Evolutionary conservation across 2,797 vertebrate genomes (phyloP), one percentile per base, ranked within the genome.

Genomic region (Xerus rutilus): DNA sequence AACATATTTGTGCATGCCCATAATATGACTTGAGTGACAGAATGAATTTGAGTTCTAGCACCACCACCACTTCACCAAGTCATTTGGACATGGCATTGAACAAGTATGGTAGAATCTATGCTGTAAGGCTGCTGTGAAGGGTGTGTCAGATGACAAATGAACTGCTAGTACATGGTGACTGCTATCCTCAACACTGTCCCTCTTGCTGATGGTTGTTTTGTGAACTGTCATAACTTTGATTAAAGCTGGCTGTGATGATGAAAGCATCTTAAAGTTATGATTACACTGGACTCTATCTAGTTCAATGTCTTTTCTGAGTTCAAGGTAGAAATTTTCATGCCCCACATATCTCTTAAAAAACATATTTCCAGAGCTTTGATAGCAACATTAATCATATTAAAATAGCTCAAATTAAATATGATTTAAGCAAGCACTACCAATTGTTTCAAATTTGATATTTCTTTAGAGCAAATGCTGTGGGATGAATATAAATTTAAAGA

Each of bases 391-490:
- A 76, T 92, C 78, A 64, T 52, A 35, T 86, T 91, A 84, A 85
- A 88, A 89, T 43, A 82, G 69, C 52, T 87, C 39, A 21, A 70
- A 70, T 79, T 87, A 89, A 86, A 72, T 76, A 72, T 69, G 92
- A 95, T 93, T 67, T 93, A 91, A 72, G 74, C 76, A 95, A 94
- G 59, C 1, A 57, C 59, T 94, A 62, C 21, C 89, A 86, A 97
- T 85, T 96, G 28, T 92, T 96, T 86, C 69, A 91, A 84, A 87
- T 76, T 76, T 95, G 59, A 57, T 91, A 82, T 73, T 95, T 95
- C 47, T 73, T 92, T 73, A 92, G 13, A 91, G 57, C 28, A 87
- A 93, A 85, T 47, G 39, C 9, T 93, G 20, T 93, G 39, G 59
- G 28, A 62, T 91, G 47, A 95, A 35, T 93, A 94, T 67, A 94